phyloP scores from a whole-genome alignment of 2,888 invertebrate genomes.

The Campopleginae sp. region DNA sequence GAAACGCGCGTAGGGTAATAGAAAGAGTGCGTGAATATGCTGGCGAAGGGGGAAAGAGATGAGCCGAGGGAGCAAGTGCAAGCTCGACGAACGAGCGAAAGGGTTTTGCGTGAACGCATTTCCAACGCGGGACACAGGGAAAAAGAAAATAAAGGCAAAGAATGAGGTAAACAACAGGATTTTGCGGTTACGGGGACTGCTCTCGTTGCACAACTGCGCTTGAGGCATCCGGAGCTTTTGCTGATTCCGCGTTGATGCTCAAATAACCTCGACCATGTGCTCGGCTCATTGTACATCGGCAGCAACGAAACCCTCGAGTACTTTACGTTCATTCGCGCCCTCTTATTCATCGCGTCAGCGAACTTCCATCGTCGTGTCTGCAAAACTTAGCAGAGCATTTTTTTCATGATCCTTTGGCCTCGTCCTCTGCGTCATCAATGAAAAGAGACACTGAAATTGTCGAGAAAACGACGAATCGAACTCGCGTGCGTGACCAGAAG shows the following conservation, averaged over 20 bases:
- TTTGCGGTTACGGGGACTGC: slow-evolving; percentile 12
- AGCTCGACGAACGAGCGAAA: slow-evolving; percentile 47
- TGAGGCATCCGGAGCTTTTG: slow-evolving; percentile 48
- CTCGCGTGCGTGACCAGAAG: neutral
- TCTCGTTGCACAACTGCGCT: slow-evolving; percentile 11
- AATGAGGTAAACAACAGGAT: slow-evolving; percentile 60
- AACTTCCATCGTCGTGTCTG: slow-evolving; percentile 34
- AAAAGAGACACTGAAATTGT: neutral
- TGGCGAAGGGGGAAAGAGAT: slow-evolving; percentile 28
- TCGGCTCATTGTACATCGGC: slow-evolving; percentile 41
- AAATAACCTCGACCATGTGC: slow-evolving; percentile 48
- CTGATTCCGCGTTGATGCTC: slow-evolving; percentile 58
- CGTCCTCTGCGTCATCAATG: neutral
- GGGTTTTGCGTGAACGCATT: slow-evolving; percentile 49
- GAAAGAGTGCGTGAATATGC: slow-evolving; percentile 21
- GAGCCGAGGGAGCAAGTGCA: slow-evolving; percentile 32
- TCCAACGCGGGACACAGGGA: slow-evolving; percentile 21
- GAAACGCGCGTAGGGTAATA: slow-evolving; percentile 35
- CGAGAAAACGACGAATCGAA: neutral
- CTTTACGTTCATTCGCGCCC: slow-evolving; percentile 18
- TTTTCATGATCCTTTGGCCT: slow-evolving; percentile 23
- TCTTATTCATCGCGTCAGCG: slow-evolving; percentile 54
- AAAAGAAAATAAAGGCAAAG: neutral
- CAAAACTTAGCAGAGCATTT: slow-evolving; percentile 41
- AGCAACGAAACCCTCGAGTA: slow-evolving; percentile 35